phyloP scores from a whole-genome alignment of 2,888 invertebrate genomes.

The Scaptomyza cyrtandrae region DNA sequence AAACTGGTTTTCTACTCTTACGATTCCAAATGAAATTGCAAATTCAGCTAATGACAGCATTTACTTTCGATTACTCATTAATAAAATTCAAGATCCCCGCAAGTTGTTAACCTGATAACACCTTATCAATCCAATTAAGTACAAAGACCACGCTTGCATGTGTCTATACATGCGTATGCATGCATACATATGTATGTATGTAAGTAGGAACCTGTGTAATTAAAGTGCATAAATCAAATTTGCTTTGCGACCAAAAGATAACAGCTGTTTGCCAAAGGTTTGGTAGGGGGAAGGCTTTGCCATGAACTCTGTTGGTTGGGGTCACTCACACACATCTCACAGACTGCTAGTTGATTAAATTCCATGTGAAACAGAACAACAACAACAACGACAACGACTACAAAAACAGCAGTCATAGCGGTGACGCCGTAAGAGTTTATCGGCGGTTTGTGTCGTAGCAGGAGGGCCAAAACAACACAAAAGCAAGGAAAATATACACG shows the following conservation, averaged over 20 bases:
- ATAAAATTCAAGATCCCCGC: conserved; percentile 28
- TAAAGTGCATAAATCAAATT: conserved; percentile 44
- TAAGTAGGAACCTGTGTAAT: conserved; percentile 25
- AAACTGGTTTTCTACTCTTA: conserved; percentile 25
- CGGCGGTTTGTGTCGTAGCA: conserved; percentile 42
- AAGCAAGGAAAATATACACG: conserved; percentile 23
- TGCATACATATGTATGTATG: no score
- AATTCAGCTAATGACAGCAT: conserved; percentile 15
- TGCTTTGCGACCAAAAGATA: conserved; percentile 27
- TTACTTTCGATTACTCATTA: conserved; percentile 58
- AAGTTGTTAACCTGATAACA: conserved; percentile 49
- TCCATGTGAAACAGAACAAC: conserved; percentile 30
- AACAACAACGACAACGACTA: conserved; percentile 6
- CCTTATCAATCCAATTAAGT: conserved; percentile 48
- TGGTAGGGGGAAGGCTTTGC: conserved; percentile 2
- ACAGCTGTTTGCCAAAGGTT: neutral
- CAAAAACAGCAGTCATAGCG: conserved; percentile 14
- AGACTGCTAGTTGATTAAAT: conserved; percentile 54
- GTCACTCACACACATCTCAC: conserved; percentile 41
- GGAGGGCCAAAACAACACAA: conserved; percentile 49
- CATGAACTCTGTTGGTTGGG: conserved; percentile 42
- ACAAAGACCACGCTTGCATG: conserved; percentile 29
- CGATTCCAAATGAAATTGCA: conserved; percentile 42
- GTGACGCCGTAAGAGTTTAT: conserved; percentile 54
- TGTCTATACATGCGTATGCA: neutral